Percentiles rank a stretch among this genome's conserved stretches.
Evolutionary conservation across 2,888 invertebrate genomes (phyloP).

Genomic region (Torymus tubicola): DNA sequence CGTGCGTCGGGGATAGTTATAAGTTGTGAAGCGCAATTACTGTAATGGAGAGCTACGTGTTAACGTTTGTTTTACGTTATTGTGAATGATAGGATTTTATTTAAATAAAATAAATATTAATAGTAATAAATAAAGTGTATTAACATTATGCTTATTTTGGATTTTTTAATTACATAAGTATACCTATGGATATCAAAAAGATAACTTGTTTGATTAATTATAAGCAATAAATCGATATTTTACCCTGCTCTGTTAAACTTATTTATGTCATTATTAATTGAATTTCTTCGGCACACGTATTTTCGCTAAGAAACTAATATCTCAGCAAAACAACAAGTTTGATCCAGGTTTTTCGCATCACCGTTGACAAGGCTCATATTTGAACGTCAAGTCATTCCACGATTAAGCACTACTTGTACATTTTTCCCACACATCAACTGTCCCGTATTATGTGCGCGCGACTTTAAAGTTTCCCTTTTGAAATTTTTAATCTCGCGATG

Average conservation of each 20-base stretch:
- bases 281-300: background rate
- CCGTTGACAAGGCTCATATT: slow-evolving; percentile 24
- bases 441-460: background rate
- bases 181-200: too few species aligned
- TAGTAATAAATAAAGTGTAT: too few species aligned
- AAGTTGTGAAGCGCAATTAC: background rate
- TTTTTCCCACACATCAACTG: slow-evolving; percentile 18
- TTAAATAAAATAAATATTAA: too few species aligned
- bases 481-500: too few species aligned
- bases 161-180: too few species aligned
- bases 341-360: background rate
- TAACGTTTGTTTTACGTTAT: background rate
- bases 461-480: too few species aligned
- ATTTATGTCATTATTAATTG: background rate
- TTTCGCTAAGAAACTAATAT: background rate
- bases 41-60: background rate
- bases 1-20: background rate
- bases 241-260: too few species aligned
- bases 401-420: slow-evolving; percentile 28
- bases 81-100: background rate
- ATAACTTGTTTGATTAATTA: too few species aligned
- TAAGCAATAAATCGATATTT: too few species aligned
- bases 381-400: slow-evolving; percentile 2
- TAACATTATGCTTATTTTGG: too few species aligned
- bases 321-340: too few species aligned